Evolutionary conservation across 2,888 invertebrate species (phyloP), one percentile per base, ranked within the genome.

Genomic region (Eucera pruinosa): DNA sequence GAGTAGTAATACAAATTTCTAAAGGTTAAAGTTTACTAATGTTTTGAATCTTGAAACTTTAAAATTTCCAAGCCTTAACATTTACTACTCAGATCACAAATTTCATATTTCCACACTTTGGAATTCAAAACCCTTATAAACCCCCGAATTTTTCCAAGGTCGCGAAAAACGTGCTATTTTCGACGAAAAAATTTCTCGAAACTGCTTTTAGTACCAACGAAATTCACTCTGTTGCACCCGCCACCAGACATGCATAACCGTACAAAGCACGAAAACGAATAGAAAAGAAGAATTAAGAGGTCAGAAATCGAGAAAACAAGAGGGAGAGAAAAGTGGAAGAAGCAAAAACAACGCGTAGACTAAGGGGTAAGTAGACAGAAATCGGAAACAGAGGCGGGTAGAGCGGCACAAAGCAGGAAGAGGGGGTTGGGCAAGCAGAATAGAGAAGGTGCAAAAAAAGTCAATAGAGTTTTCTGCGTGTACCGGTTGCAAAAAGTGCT

Each of bases 401-500:
- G 3, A 23, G 13, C 0, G 47, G 23, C n/a, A 45, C 15, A 45
- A 52, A 62, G 27, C 25, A 23, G 25, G 23, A 23, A 15, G 48
- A 47, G 6, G 30, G 18, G 20, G 43, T n/a, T 11, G 5, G 23
- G 5, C 5, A 2, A 2, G 9, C 33, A 45, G 20, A 54, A 23
- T 20, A 48, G 30, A 30, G n/a, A 48, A 15, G 36, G 33, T 13
- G 54, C 20, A 48, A 66, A 74, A 79, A 71, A 47, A 11, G 80
- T 72, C 70, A 69, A 76, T 76, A 68, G 50, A 75, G 65, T 76
- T 70, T 75, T 68, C 69, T 64, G 43, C 69, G 80, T 84, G 79
- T 83, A 83, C 82, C 81, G 81, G 76, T 82, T 67, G 83, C 82
- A 80, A 62, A 79, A 79, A 79, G 27, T 43, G 70, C 67, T 75